phyloP scores from a whole-genome alignment of 2,113 vertebrate genomes.

The Tyto alba region DNA sequence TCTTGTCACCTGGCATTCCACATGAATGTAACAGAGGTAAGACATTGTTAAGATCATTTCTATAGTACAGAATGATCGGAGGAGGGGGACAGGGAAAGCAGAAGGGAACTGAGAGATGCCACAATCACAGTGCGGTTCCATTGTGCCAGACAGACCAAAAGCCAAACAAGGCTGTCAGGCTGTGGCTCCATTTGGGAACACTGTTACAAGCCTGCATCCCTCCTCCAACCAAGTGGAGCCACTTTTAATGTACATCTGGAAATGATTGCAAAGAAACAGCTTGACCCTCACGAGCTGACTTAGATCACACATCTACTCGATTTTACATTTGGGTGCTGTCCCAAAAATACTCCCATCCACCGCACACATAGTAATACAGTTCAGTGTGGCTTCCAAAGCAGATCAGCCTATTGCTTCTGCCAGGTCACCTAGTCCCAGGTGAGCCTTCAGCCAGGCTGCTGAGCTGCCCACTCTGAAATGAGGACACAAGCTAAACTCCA shows the following conservation, averaged over 20 bases:
- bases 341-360: background rate
- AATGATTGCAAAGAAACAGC: background rate
- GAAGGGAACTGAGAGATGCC: background rate
- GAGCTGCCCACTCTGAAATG: background rate
- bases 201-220: background rate
- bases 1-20: background rate
- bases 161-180: background rate
- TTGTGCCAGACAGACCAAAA: background rate
- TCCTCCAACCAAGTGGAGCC: background rate
- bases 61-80: background rate
- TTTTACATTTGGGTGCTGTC: background rate
- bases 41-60: background rate
- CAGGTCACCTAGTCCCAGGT: background rate
- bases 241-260: background rate
- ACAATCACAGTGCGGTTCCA: background rate
- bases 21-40: background rate
- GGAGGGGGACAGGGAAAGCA: background rate
- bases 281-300: background rate
- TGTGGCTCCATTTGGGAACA: background rate
- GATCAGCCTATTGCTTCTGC: background rate
- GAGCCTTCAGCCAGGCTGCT: background rate
- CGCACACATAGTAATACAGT: background rate
- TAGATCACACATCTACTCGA: constrained; percentile 7
- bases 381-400: background rate
- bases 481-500: background rate